A percentile compares a stretch with the other conserved stretches of the same genome.
Conservation (phyloP, 2,797 vertebrate genomes). For the Phrynocephalus guinanensis region DNA sequence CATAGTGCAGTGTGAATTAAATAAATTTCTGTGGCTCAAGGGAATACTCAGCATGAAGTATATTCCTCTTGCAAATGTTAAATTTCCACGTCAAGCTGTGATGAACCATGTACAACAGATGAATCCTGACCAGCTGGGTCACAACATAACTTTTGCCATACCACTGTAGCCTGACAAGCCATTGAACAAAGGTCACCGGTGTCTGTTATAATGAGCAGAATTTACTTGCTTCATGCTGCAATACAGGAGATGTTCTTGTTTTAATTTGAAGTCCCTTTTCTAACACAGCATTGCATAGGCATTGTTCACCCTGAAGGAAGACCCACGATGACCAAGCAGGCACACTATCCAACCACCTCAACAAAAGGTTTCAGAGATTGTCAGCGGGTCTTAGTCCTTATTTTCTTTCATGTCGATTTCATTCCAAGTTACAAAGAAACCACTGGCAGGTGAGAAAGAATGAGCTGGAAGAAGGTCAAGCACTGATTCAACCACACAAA, state of each 20-base stretch:
- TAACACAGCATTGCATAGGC: neutral
- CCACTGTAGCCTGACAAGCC: neutral
- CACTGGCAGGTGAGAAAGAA: neutral
- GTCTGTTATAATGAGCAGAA: constrained; percentile 1
- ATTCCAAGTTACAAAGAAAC: neutral
- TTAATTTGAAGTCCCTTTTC: neutral
- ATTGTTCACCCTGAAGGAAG: neutral
- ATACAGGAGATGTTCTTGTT: neutral
- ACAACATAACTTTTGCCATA: neutral
- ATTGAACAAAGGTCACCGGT: constrained; percentile 1
- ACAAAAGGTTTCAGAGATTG: neutral
- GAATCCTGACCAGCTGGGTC: neutral
- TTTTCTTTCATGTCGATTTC: neutral
- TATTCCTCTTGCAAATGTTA: neutral
- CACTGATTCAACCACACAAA: neutral
- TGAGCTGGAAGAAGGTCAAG: neutral
- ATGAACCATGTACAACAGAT: constrained; percentile 4
- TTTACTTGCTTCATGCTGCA: neutral
- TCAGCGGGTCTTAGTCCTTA: neutral
- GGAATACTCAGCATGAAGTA: neutral
- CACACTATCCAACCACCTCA: neutral
- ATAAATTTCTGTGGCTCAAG: neutral
- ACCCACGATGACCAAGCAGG: neutral
- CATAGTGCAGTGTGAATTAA: neutral
- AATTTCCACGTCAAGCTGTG: neutral